Evolutionary conservation across 2,888 invertebrate species (phyloP).

Genomic region (Esperia sulphurella): DNA sequence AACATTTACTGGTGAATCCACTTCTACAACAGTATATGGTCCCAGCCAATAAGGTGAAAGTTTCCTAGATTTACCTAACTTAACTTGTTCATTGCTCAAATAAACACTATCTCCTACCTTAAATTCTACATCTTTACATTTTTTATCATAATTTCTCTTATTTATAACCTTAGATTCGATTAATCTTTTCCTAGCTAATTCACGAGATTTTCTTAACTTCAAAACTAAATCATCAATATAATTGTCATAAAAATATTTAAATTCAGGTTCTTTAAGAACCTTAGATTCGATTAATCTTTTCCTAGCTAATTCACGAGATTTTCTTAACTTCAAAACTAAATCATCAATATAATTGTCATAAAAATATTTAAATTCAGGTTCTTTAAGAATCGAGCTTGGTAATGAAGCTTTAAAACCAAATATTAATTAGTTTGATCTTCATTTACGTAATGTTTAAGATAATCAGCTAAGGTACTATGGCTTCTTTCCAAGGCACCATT

Average conservation of each 20-base stretch:
- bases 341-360: slow-evolving; percentile 14
- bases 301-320: slow-evolving; percentile 6
- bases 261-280: too few relatives aligned
- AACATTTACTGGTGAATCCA: slow-evolving; percentile 17
- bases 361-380: not conserved
- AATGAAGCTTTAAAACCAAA: slow-evolving; percentile 28
- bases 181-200: not conserved
- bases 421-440: slow-evolving; percentile 31
- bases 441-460: slow-evolving; percentile 34
- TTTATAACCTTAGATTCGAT: not conserved
- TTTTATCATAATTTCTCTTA: not conserved
- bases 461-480: slow-evolving; percentile 32
- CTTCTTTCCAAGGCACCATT: slow-evolving; percentile 33
- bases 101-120: slow-evolving; percentile 16
- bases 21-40: slow-evolving; percentile 14
- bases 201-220: not conserved
- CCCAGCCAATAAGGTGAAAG: slow-evolving; percentile 13
- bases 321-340: slow-evolving; percentile 11
- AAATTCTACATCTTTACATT: slow-evolving; percentile 1
- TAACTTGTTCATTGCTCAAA: slow-evolving; percentile 14
- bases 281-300: slow-evolving; percentile 11
- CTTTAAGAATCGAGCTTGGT: slow-evolving; percentile 12
- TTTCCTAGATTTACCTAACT: slow-evolving; percentile 13
- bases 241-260: not conserved
- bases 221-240: not conserved